A percentile compares a stretch with the other conserved stretches of the same genome.
Conservation (phyloP, 2,797 vertebrate genomes). For the Malacoraja senta region DNA sequence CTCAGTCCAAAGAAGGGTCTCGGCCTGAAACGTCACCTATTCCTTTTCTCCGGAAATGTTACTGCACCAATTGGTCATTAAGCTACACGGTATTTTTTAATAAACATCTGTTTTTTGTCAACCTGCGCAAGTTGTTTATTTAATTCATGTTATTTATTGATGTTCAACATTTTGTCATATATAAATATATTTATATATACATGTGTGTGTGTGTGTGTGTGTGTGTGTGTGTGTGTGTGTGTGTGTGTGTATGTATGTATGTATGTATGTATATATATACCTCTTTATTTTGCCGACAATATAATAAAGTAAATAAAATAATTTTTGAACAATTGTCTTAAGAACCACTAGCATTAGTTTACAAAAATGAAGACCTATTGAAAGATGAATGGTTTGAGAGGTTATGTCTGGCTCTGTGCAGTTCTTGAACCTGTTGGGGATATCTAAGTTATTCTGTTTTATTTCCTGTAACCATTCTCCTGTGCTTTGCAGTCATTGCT, state of each 20-base stretch:
- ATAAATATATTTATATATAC: no score
- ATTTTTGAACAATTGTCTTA: background rate
- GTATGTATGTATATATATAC: background rate
- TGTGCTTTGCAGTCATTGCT: background rate
- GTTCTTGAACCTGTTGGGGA: no score
- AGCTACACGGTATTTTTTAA: background rate
- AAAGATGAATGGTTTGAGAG: no score
- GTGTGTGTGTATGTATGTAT: no score
- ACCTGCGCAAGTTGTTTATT: background rate
- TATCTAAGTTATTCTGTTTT: no score
- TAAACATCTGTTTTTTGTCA: constrained; percentile 13
- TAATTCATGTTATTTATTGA: background rate
- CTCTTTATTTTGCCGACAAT: background rate
- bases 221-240: no score
- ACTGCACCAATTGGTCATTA: constrained; percentile 8
- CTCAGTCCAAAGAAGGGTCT: no score
- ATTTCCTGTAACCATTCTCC: background rate
- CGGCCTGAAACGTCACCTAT: no score
- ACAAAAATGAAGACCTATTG: no score
- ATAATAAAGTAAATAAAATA: background rate
- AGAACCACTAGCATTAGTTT: background rate
- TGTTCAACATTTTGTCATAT: background rate
- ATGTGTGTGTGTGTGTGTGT: no score
- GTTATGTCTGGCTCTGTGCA: no score
- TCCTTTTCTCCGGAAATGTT: no score